Percentiles rank a stretch among this genome's conserved stretches.
Evolutionary conservation across 2,797 vertebrate species (phyloP).

Genomic region (Takifugu rubripes): DNA sequence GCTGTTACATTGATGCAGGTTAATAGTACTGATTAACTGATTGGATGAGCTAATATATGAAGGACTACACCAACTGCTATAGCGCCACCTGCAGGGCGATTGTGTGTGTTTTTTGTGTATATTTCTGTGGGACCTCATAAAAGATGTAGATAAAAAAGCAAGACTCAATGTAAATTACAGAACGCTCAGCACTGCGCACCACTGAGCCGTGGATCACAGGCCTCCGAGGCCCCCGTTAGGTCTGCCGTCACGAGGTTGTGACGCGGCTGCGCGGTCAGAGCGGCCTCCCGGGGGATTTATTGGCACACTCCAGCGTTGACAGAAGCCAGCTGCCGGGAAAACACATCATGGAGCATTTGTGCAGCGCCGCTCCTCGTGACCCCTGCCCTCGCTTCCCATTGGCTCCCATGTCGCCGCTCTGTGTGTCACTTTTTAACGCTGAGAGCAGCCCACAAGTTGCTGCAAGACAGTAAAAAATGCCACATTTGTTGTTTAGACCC

Average conservation of each 20-base stretch:
- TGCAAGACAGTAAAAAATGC: too few species aligned
- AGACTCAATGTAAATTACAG: too few species aligned
- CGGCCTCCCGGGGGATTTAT: conserved; percentile 34
- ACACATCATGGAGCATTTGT: conserved; percentile 32
- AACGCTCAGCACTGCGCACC: background rate
- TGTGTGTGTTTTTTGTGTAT: too few species aligned
- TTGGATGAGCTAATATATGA: too few species aligned
- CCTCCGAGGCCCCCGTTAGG: conserved; percentile 5
- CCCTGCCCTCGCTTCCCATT: conserved; percentile 10
- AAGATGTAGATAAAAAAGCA: too few species aligned
- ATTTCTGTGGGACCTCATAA: too few species aligned
- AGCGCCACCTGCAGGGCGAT: too few species aligned
- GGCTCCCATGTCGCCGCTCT: conserved; percentile 1
- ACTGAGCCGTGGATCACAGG: conserved; percentile 4
- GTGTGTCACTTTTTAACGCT: conserved; percentile 13
- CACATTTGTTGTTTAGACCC: too few species aligned
- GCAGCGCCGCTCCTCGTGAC: conserved; percentile 12
- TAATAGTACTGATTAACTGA: too few species aligned
- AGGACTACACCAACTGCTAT: too few species aligned
- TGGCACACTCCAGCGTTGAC: conserved; percentile 22
- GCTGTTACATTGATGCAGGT: too few species aligned
- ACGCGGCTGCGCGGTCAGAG: conserved; percentile 4
- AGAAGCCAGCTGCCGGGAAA: conserved; percentile 47
- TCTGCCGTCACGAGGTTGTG: conserved; percentile 19
- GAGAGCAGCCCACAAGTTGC: conserved; percentile 10